These are phyloP conservation scores for Acanthis flammea DNA, from an alignment of 2,797 vertebrate species.

Conservation along the genomic window DNA sequence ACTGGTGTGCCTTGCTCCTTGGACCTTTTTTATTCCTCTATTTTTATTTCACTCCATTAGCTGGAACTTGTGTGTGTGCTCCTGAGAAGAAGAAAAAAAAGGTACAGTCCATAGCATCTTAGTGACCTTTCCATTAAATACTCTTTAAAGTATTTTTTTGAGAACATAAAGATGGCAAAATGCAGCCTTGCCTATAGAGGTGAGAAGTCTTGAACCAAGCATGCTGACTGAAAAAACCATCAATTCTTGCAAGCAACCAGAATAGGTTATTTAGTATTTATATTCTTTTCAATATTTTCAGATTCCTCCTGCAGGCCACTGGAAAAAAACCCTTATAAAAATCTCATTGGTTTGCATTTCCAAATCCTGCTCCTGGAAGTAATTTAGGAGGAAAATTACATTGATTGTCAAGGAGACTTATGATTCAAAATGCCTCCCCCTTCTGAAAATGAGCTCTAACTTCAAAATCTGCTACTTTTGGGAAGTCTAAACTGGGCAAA, in stretches of 20 bases:
- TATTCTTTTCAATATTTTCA: background rate
- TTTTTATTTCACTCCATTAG: background rate
- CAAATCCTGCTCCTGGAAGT: background rate
- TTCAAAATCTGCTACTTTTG: background rate
- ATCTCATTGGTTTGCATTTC: background rate
- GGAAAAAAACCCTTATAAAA: background rate
- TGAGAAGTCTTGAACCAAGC: background rate
- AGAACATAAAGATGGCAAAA: background rate
- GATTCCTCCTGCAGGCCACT: background rate
- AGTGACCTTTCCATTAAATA: background rate
- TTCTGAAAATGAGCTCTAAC: background rate
- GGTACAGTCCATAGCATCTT: background rate
- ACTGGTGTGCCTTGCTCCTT: background rate
- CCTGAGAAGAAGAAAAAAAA: background rate
- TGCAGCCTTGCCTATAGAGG: background rate
- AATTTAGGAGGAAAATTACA: background rate
- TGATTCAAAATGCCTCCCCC: background rate
- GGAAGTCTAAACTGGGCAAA: background rate
- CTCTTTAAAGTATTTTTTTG: background rate
- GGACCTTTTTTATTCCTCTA: background rate
- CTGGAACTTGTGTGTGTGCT: background rate
- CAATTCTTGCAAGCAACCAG: background rate
- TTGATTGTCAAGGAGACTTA: background rate
- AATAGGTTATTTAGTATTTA: background rate
- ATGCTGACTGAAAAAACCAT: background rate